Evolutionary conservation across 2,797 vertebrate species (phyloP).

Genomic region (Cirrhinus mrigala): DNA sequence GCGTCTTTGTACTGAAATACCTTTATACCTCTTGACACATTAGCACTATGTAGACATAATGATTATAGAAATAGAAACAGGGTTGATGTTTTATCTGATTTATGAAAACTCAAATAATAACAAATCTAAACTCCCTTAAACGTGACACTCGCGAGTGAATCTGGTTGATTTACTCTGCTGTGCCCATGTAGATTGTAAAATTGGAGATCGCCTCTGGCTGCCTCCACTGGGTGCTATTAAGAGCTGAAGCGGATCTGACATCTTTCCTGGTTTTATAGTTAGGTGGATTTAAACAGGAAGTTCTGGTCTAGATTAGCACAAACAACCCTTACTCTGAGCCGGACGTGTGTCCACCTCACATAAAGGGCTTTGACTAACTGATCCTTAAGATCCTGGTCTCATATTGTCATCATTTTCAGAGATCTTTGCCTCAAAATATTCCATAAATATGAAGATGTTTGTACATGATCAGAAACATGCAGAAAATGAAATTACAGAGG

Average conservation of each 20-base stretch:
- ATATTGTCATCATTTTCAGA: background rate
- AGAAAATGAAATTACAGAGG: slow-evolving; percentile 38
- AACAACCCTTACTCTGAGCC: background rate
- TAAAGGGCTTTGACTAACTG: background rate
- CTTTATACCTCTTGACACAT: slow-evolving; percentile 42
- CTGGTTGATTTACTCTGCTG: background rate
- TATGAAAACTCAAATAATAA: background rate
- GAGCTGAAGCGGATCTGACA: slow-evolving; percentile 20
- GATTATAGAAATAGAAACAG: slow-evolving; percentile 16
- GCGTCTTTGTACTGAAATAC: slow-evolving; percentile 32
- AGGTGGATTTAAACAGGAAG: background rate
- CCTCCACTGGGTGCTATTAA: background rate
- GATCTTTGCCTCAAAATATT: background rate
- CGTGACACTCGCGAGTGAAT: background rate
- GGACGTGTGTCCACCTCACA: background rate
- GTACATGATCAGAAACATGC: background rate
- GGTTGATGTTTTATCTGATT: slow-evolving; percentile 20
- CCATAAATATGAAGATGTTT: background rate
- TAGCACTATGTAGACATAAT: slow-evolving; percentile 34
- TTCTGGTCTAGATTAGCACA: slow-evolving; percentile 4
- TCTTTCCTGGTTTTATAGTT: background rate
- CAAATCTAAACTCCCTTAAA: slow-evolving; percentile 55
- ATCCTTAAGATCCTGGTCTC: slow-evolving; percentile 34
- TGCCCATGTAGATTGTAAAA: slow-evolving; percentile 8
- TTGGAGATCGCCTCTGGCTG: background rate